phyloP scores from a whole-genome alignment of 2,113 vertebrate species.

The Ailuropoda melanoleuca region DNA sequence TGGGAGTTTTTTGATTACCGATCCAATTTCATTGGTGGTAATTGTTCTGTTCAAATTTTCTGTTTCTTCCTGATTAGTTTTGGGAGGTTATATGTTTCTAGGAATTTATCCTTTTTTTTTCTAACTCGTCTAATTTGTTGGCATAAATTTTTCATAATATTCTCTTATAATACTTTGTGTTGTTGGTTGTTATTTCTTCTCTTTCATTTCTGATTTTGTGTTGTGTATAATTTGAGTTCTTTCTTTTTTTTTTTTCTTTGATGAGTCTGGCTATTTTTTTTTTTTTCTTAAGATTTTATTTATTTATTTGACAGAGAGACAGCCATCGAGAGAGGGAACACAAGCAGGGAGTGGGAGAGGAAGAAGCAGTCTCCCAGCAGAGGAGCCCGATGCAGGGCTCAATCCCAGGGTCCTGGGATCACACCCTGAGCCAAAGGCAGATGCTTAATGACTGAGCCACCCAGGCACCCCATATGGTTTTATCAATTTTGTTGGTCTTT shows the following conservation, averaged over 20 bases:
- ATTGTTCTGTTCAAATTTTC: neutral
- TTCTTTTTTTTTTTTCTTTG: neutral
- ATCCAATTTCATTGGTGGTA: neutral
- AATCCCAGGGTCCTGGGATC: too few relatives aligned
- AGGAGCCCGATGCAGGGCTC: too few relatives aligned
- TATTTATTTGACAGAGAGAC: too few relatives aligned
- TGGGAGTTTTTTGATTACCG: neutral
- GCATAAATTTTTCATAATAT: neutral
- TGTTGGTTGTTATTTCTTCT: neutral
- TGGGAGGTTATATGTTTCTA: neutral
- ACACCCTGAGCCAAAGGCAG: too few relatives aligned
- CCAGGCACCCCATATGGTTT: neutral
- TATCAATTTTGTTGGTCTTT: neutral
- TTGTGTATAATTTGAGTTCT: neutral
- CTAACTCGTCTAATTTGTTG: neutral
- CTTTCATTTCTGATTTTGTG: neutral
- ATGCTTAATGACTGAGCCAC: too few relatives aligned
- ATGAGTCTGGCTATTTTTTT: neutral
- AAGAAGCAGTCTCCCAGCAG: too few relatives aligned
- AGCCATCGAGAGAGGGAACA: too few relatives aligned
- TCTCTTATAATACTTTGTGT: neutral
- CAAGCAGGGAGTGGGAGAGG: too few relatives aligned
- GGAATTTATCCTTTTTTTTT: neutral
- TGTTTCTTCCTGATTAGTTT: neutral
- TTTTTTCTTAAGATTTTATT: too few relatives aligned